These are phyloP conservation scores for Phylloscopus trochiloides DNA, from an alignment of 2,113 vertebrate genomes.

Conservation along the genomic window DNA sequence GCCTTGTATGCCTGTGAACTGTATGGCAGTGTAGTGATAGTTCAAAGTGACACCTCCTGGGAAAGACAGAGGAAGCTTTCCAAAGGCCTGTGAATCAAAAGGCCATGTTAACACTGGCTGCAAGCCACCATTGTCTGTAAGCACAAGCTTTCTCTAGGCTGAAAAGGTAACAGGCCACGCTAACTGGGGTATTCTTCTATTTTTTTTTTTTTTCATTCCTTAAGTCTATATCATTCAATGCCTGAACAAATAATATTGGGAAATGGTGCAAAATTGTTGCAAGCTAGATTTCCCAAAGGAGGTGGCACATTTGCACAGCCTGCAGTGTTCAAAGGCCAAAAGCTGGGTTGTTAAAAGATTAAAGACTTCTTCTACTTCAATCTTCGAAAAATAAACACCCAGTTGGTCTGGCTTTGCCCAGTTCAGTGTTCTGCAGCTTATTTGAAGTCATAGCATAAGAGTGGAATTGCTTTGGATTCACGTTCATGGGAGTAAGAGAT, in stretches of 20 bases:
- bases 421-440: background rate
- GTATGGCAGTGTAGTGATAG: background rate
- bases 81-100: background rate
- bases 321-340: background rate
- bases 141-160: background rate
- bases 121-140: background rate
- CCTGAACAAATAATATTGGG: background rate
- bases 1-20: background rate
- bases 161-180: background rate
- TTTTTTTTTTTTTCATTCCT: background rate
- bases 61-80: slow-evolving; percentile 3
- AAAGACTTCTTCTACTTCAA: background rate
- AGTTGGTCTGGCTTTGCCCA: background rate
- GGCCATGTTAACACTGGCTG: slow-evolving; percentile 1
- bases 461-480: background rate
- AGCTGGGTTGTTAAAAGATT: slow-evolving; percentile 4
- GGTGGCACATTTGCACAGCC: background rate
- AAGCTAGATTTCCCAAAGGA: slow-evolving; percentile 17
- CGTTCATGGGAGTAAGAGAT: background rate
- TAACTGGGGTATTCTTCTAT: background rate
- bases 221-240: background rate
- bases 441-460: background rate
- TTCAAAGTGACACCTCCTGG: background rate
- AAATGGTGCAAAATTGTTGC: background rate
- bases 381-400: background rate